A percentile compares a stretch with the other conserved stretches of the same genome.
Evolutionary conservation across 2,888 invertebrate genomes (phyloP).

Genomic region (Drosophila recens): DNA sequence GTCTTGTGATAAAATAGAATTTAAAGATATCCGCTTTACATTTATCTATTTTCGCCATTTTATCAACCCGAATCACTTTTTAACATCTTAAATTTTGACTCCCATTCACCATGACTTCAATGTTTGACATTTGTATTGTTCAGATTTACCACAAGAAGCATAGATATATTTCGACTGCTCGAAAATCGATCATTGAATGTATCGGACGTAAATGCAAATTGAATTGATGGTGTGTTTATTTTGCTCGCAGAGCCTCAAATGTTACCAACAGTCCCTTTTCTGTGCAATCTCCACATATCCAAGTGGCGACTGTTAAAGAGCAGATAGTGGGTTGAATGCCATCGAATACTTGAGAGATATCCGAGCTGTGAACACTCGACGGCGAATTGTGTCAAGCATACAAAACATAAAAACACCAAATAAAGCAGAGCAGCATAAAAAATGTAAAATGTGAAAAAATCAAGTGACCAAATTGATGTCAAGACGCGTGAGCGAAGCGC

Average conservation of each 20-base stretch:
- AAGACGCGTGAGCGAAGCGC: conserved; percentile 58
- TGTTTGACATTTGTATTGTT: neutral
- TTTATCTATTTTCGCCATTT: neutral
- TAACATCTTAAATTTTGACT: neutral
- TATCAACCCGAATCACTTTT: neutral
- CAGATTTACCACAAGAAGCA: neutral
- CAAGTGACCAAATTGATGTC: conserved; percentile 77
- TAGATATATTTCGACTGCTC: neutral
- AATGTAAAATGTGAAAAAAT: conserved; percentile 44
- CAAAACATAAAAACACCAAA: conserved; percentile 55
- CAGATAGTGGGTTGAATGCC: conserved; percentile 73
- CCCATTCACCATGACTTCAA: neutral
- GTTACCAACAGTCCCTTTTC: neutral
- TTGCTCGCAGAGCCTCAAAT: conserved; percentile 5
- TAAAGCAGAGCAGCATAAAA: conserved; percentile 29
- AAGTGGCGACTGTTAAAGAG: conserved; percentile 64
- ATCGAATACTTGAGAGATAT: conserved; percentile 63
- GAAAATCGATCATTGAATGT: neutral
- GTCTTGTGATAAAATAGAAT: neutral
- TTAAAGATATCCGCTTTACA: conserved; percentile 2
- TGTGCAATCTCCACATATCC: conserved; percentile 10
- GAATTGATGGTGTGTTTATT: conserved; percentile 13
- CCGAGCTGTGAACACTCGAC: conserved; percentile 64
- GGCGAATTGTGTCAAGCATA: conserved; percentile 76
- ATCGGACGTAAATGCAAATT: conserved; percentile 10